Conservation (phyloP, 2,888 invertebrate genomes). For the Aphodius granarius region DNA sequence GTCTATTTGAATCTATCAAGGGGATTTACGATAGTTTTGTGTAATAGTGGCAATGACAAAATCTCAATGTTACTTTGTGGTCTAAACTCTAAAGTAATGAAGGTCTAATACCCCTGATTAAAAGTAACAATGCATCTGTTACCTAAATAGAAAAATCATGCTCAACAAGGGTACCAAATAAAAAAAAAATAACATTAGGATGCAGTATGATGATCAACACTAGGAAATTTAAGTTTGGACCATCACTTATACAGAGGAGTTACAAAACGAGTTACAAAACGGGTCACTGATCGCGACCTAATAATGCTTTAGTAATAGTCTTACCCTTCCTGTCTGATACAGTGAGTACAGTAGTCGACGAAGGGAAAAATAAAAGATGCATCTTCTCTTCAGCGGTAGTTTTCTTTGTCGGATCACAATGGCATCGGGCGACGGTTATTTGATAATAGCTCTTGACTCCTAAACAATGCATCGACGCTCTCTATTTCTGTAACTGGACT, state of each 20-base stretch:
- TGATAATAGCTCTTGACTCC: conserved; percentile 14
- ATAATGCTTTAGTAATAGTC: background rate
- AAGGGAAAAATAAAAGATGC: background rate
- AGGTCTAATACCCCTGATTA: too few relatives aligned
- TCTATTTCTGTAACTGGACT: conserved; percentile 5
- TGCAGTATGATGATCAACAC: too few relatives aligned
- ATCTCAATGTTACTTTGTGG: background rate
- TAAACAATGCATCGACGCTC: conserved; percentile 7
- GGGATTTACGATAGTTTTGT: background rate
- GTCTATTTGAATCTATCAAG: background rate
- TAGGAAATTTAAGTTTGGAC: too few relatives aligned
- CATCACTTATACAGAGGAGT: background rate
- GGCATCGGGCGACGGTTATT: background rate
- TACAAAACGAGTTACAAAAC: background rate
- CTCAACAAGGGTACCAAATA: background rate
- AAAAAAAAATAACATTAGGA: too few relatives aligned
- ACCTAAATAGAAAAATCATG: too few relatives aligned
- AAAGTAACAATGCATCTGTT: too few relatives aligned
- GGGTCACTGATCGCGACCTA: background rate
- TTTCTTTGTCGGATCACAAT: background rate
- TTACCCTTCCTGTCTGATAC: background rate
- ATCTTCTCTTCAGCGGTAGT: background rate
- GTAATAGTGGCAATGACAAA: background rate
- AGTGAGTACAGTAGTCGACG: background rate
- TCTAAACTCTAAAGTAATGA: background rate